Evolutionary conservation across 1,140 invertebrate genomes (phyloP), one percentile per base, ranked within the genome.

Genomic region (Drosophila lowei): DNA sequence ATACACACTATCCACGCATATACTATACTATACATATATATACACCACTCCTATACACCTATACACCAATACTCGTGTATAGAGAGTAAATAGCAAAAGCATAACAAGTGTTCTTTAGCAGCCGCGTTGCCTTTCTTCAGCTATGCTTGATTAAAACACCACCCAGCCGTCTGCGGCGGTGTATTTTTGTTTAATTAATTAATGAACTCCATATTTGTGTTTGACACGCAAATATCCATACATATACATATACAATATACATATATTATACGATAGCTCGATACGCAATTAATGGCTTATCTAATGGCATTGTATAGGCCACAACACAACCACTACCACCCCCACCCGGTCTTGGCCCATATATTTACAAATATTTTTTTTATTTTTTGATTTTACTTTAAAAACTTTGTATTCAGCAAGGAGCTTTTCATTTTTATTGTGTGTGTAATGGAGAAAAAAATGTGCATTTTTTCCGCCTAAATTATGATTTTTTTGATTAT

Each of bases 121-220:
- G 79, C 79, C 79, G 73, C 79, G 79, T 83, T 83, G 79, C 79
- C 79, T 84, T 84, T 68, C 66, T 60, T 66, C 56, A 77, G 72
- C 78, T 81, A 68, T 72, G 67, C 67, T 74, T 73, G 73, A 67
- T 64, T 61, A 41, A 72, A 56, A 60, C n/a, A 50, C 59, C 34
- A 70, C 13, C 23, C 63, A 21, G 21, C 50, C 21, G 48, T 25
- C 76, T 59, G 57, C 28, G 30, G 30, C 30, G 8, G 38, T 72
- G 57, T 77, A 41, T 61, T 55, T 72, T 59, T 78, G 46, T 65
- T 63, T 84, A 56, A 67, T 60, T 52, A 57, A 76, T 66, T 75
- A 65, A 62, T 71, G 23, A 61, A 30, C 30, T 30, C 8, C 30
- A 30, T 56, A 57, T 47, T 77, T 74, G 81, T 80, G 67, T 85